Percentiles rank a stretch among this genome's conserved stretches.
phyloP scores from a whole-genome alignment of 2,797 vertebrate genomes.

The Takifugu ocellatus region DNA sequence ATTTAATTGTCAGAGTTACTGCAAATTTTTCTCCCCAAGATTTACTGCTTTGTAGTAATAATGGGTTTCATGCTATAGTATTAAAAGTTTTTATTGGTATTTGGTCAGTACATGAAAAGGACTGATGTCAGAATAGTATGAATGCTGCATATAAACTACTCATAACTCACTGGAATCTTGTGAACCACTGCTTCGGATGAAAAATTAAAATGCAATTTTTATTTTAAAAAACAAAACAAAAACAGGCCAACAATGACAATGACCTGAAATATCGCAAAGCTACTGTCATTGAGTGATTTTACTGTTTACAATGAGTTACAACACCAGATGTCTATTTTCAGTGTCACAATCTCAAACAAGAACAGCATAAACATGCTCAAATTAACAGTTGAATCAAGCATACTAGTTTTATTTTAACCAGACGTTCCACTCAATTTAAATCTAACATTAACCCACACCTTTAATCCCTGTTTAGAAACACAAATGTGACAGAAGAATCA shows the following conservation, averaged over 20 bases:
- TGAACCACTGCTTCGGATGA: slow-evolving; percentile 75
- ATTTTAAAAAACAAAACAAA: slow-evolving; percentile 74
- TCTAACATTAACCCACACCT: slow-evolving; percentile 80
- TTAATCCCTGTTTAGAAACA: slow-evolving; percentile 79
- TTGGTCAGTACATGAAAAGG: slow-evolving; percentile 99
- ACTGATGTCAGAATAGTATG: slow-evolving; percentile 97
- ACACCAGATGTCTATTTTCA: slow-evolving; percentile 70
- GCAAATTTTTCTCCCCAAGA: neutral
- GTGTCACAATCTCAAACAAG: slow-evolving; percentile 74
- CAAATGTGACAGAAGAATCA: slow-evolving; percentile 89
- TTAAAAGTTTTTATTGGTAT: slow-evolving; percentile 99
- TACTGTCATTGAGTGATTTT: slow-evolving; percentile 76
- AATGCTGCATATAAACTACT: slow-evolving; percentile 95
- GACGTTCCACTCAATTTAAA: slow-evolving; percentile 79
- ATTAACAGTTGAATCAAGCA: slow-evolving; percentile 67
- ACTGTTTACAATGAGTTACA: slow-evolving; percentile 78
- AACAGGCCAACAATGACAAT: slow-evolving; percentile 86
- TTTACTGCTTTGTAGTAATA: slow-evolving; percentile 22
- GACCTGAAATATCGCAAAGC: slow-evolving; percentile 71
- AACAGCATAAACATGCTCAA: slow-evolving; percentile 75
- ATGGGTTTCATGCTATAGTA: slow-evolving; percentile 70
- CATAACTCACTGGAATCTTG: slow-evolving; percentile 90
- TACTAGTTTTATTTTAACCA: slow-evolving; percentile 77
- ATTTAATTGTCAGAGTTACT: neutral
- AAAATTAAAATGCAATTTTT: slow-evolving; percentile 79